Evolutionary conservation across 2,797 vertebrate genomes (phyloP), one percentile per base, ranked within the genome.

Genomic region (Acipenser transmontanus): DNA sequence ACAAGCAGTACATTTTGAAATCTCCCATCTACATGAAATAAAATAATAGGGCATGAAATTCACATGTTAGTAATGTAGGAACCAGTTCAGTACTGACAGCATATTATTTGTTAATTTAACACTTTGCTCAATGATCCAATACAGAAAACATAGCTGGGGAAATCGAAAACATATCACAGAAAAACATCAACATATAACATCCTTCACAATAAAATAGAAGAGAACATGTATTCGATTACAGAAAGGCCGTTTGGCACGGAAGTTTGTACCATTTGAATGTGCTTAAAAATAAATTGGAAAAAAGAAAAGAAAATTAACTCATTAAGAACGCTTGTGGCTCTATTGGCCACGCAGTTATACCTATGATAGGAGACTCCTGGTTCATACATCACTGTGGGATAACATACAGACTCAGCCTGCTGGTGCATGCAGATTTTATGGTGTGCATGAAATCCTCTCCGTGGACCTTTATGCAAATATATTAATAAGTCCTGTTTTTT

Each of bases 121-220:
- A 57, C 11, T 13, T n/a, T 57, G 54, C 14, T 57, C 54, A 57
- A 57, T 57, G 54, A 57, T 57, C 54, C 54, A 57, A 57, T 57
- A 57, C 54, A 57, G 12, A 57, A 57, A 57, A 57, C 54, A 57
- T 57, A n/a, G 54, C 54, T 57, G 12, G 6, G 7, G 54, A 57
- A 57, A 57, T 57, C 12, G 12, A 57, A 57, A n/a, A 57, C 4
- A 13, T 57, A 34, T 57, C 54, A n/a, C 34, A n/a, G 14, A 57
- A 57, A 57, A 10, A n/a, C 54, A 57, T 57, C 12, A 11, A n/a
- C 14, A 11, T 57, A n/a, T 57, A 11, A 4, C 54, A 11, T n/a
- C 7, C 54, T 57, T 11, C 14, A 7, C 14, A 13, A 57, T 57
- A 13, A 57, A 57, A 57, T n/a, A 57, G 12, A 11, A 57, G 34